phyloP scores from a whole-genome alignment of 2,888 invertebrate genomes.

The Ennomos erosarius region DNA sequence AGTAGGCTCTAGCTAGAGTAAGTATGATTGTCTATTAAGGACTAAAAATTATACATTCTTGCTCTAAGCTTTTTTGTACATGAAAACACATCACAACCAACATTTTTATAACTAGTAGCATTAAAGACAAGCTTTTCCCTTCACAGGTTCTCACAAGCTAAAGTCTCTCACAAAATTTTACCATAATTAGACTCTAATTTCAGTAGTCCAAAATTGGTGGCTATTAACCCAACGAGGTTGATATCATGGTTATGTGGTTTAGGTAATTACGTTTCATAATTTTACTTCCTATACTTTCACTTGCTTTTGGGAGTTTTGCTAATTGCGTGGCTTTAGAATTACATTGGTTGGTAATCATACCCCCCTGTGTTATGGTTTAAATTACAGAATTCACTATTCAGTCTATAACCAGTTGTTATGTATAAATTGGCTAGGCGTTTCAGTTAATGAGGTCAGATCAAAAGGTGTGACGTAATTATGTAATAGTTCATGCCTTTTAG shows the following conservation, averaged over 20 bases:
- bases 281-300: conserved; percentile 57
- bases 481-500: too few relatives aligned
- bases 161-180: conserved; percentile 25
- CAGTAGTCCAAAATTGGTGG: conserved; percentile 23
- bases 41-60: too few relatives aligned
- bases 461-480: too few relatives aligned
- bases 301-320: conserved; percentile 53
- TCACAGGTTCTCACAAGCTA: conserved; percentile 21
- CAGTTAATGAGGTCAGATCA: background rate
- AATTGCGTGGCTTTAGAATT: conserved; percentile 29
- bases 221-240: conserved; percentile 32
- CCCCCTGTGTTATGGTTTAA: conserved; percentile 4
- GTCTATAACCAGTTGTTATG: background rate
- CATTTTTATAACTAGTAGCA: too few relatives aligned
- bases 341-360: conserved; percentile 23
- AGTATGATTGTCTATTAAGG: too few relatives aligned
- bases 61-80: too few relatives aligned
- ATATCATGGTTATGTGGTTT: conserved; percentile 31
- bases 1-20: too few relatives aligned
- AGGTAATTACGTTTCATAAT: conserved; percentile 38
- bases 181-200: conserved; percentile 26
- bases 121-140: background rate
- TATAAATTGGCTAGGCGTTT: conserved; percentile 12
- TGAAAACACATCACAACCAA: too few relatives aligned
- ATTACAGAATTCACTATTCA: background rate